phyloP scores from a whole-genome alignment of 2,797 vertebrate species.

The Manis javanica region DNA sequence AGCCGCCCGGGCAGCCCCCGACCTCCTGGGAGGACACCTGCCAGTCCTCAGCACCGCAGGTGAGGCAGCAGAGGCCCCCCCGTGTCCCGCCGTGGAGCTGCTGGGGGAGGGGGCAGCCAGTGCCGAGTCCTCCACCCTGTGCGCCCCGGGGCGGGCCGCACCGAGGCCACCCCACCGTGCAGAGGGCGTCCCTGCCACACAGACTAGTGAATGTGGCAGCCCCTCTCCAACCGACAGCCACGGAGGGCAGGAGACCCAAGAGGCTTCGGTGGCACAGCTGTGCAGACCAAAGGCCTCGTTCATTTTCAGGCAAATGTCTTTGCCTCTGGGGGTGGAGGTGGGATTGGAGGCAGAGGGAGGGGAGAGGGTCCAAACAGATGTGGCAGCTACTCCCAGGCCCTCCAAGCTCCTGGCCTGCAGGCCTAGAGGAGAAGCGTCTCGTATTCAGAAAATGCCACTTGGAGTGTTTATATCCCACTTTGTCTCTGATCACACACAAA shows the following conservation, averaged over 20 bases:
- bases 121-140: neutral
- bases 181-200: neutral
- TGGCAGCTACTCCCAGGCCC: neutral
- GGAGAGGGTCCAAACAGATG: fast-evolving
- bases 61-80: no score
- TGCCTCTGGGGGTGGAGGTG: neutral
- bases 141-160: fast-evolving
- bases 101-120: neutral
- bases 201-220: neutral
- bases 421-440: conserved; percentile 64
- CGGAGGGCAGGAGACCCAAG: neutral
- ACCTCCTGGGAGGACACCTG: no score
- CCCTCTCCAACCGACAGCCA: neutral
- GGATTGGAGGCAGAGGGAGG: no score
- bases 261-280: neutral
- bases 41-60: no score
- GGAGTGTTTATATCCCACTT: conserved; percentile 73
- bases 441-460: conserved; percentile 72
- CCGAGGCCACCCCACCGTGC: neutral
- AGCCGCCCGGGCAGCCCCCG: no score
- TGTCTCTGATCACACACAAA: conserved; percentile 80
- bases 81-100: no score
- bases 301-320: neutral
- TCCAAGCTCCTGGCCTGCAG: neutral
- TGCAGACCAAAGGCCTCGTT: fast-evolving